These are phyloP conservation scores for Orius laevigatus DNA, from an alignment of 1,140 invertebrate genomes.

Conservation along the genomic window DNA sequence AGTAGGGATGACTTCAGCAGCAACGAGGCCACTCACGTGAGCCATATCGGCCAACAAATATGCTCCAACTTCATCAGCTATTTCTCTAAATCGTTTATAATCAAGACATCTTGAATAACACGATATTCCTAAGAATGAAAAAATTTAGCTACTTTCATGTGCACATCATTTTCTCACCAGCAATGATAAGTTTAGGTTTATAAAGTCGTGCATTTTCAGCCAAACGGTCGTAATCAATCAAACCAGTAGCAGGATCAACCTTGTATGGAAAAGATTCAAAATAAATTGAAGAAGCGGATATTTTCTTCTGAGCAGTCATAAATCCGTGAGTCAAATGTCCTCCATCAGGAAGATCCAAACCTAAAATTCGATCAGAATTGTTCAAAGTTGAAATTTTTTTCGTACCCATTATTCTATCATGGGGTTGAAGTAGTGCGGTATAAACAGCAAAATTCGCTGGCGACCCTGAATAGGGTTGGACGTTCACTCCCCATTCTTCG, in stretches of 20 bases:
- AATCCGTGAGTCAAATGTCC: constrained; percentile 94
- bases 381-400: constrained; percentile 1
- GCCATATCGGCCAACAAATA: constrained; percentile 93
- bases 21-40: constrained; percentile 82
- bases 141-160: neutral
- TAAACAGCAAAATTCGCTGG: constrained; percentile 96
- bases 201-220: constrained; percentile 70
- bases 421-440: constrained; percentile 71
- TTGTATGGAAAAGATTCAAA: constrained; percentile 99
- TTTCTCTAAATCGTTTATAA: constrained; percentile 73
- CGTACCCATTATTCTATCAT: constrained; percentile 87
- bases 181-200: constrained; percentile 85
- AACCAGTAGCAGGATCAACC: constrained; percentile 64
- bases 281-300: constrained; percentile 93
- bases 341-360: constrained; percentile 85
- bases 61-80: constrained; percentile 71
- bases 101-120: constrained; percentile 77
- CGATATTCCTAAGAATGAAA: constrained; percentile 47
- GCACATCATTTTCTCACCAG: constrained; percentile 32
- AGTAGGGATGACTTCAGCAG: constrained; percentile 67
- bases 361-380: constrained; percentile 19
- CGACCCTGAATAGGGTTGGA: constrained; percentile 92
- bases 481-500: constrained; percentile 93
- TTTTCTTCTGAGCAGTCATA: constrained; percentile 76
- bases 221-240: constrained; percentile 88